phyloP scores from a whole-genome alignment of 2,888 invertebrate species.

The Ligdia adustata region DNA sequence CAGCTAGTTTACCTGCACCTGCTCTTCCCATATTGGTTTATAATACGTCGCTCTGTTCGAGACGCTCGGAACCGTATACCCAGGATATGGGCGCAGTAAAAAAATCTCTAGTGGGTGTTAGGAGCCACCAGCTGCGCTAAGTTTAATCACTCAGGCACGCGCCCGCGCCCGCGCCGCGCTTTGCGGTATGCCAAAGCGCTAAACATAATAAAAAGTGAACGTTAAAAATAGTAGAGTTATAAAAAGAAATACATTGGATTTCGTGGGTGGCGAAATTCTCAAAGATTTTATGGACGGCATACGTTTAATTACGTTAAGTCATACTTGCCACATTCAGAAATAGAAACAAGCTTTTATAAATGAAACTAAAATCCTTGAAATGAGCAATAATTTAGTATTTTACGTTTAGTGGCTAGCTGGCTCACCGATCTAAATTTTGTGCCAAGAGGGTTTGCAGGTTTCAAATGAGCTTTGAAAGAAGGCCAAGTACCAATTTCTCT shows the following conservation, averaged over 20 bases:
- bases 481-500: slow-evolving; percentile 23
- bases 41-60: slow-evolving; percentile 15
- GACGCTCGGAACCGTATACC: slow-evolving; percentile 23
- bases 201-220: background rate
- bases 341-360: slow-evolving; percentile 12
- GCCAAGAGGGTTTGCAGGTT: slow-evolving; percentile 14
- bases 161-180: slow-evolving; percentile 11
- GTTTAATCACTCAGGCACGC: slow-evolving; percentile 13
- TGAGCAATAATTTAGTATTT: slow-evolving; percentile 1
- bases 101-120: slow-evolving; percentile 7
- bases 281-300: slow-evolving; percentile 3
- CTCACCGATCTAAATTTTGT: slow-evolving; percentile 6
- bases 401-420: background rate
- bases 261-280: slow-evolving; percentile 10
- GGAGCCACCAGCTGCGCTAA: slow-evolving; percentile 15
- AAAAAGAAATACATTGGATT: slow-evolving; percentile 1
- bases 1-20: slow-evolving; percentile 13
- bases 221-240: slow-evolving; percentile 9
- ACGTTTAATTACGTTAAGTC: slow-evolving; percentile 1
- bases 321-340: background rate
- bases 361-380: slow-evolving; percentile 4
- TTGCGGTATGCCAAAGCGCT: slow-evolving; percentile 2
- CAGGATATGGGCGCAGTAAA: slow-evolving; percentile 33
- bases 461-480: slow-evolving; percentile 22
- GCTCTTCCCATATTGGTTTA: slow-evolving; percentile 17